Percentiles rank a stretch among this genome's conserved stretches.
Conservation (phyloP, 2,113 vertebrate genomes). For the Pogona vitticeps region DNA sequence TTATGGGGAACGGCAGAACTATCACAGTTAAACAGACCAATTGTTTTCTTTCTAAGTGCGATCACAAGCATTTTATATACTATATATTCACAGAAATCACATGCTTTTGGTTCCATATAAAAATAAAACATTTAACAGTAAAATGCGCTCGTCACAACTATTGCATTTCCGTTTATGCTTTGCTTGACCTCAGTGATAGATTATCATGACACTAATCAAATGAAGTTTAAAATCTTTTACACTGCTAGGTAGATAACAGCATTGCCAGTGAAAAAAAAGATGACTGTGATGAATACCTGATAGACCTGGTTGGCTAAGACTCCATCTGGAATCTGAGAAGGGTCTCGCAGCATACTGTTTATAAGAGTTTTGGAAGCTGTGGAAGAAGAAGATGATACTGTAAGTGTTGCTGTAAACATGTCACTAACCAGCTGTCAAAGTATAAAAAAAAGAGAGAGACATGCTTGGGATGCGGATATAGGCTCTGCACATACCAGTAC, state of each 20-base stretch:
- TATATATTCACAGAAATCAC: constrained; percentile 76
- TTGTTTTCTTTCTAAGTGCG: constrained; percentile 68
- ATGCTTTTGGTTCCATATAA: constrained; percentile 74
- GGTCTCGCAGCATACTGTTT: constrained; percentile 94
- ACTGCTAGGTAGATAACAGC: constrained; percentile 73
- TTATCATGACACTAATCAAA: constrained; percentile 86
- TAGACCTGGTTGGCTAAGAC: constrained; percentile 91
- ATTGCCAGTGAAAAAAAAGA: constrained; percentile 70
- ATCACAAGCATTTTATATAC: constrained; percentile 69
- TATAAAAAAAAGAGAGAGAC: constrained; percentile 22
- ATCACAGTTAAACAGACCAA: constrained; percentile 67
- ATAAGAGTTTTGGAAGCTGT: constrained; percentile 90
- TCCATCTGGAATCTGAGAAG: constrained; percentile 91
- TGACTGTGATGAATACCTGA: constrained; percentile 86
- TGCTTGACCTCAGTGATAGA: constrained; percentile 79
- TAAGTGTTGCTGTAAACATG: constrained; percentile 65
- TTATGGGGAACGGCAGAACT: constrained; percentile 53
- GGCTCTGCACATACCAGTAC: background rate
- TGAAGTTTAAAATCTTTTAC: constrained; percentile 81
- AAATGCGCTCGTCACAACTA: constrained; percentile 78
- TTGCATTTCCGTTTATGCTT: constrained; percentile 75
- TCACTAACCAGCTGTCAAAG: constrained; percentile 52
- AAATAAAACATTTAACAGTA: constrained; percentile 79
- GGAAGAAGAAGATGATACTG: constrained; percentile 62
- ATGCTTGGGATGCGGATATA: constrained; percentile 49